Conservation (phyloP, 2,888 invertebrate species). For the Muscina levida region DNA sequence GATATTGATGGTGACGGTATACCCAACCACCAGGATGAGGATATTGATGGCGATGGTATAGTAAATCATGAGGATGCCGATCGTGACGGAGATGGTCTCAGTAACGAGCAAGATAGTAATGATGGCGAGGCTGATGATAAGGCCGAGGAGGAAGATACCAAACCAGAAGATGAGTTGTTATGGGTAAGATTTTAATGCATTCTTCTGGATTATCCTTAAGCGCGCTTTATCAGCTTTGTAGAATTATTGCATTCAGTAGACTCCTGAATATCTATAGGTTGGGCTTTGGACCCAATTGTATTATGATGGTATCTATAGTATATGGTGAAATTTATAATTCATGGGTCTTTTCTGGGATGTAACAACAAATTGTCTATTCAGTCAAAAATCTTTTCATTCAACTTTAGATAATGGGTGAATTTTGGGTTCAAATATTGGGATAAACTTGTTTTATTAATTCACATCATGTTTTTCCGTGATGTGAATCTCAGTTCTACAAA, state of each 20-base stretch:
- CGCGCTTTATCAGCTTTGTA: constrained; percentile 33
- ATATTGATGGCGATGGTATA: constrained; percentile 71
- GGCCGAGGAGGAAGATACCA: constrained; percentile 80
- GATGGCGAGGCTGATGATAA: constrained; percentile 67
- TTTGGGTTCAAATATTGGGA: too few species aligned
- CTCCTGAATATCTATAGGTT: constrained; percentile 7
- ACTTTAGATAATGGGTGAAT: too few species aligned
- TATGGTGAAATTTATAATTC: too few species aligned
- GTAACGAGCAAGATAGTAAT: constrained; percentile 71
- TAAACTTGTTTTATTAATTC: too few species aligned
- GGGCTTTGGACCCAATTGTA: too few species aligned
- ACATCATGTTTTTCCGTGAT: too few species aligned
- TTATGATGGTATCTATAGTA: too few species aligned
- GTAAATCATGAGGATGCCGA: constrained; percentile 68
- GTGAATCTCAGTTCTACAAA: too few species aligned
- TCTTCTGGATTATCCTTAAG: constrained; percentile 17
- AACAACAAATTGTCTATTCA: too few species aligned
- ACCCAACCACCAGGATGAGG: constrained; percentile 80
- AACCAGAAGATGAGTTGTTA: constrained; percentile 84
- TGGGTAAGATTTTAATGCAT: constrained; percentile 79
- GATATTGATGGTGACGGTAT: constrained; percentile 78
- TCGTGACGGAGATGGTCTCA: constrained; percentile 69
- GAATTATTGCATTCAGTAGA: constrained; percentile 10
- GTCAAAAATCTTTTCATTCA: too few species aligned
- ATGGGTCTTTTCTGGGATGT: too few species aligned